Base-by-base conservation (phyloP, 2,888 invertebrate genomes). In the Hemithea aestivaria region DNA sequence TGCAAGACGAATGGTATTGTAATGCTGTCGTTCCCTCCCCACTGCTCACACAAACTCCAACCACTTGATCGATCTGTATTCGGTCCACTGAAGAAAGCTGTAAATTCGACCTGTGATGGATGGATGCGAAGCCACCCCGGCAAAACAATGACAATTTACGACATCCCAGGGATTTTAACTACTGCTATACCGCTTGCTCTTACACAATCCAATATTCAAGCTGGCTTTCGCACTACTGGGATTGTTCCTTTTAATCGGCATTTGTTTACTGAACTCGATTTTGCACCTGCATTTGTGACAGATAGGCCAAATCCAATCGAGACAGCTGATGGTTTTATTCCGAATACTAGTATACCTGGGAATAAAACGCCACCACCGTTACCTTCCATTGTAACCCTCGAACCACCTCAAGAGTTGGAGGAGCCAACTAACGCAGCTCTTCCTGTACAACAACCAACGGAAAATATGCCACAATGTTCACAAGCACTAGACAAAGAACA, bases 81-180 rank as follows among this genome's bases (percentile, higher is more conserved):
- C 35, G 62, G 61, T 1, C 61, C 61, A 0, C 40, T 62, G 0
- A 66, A 66, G 45, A 59, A 58, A 39, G 42, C 39, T 6, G 7
- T 59, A 8, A 62, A 60, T 30, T 11, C 49, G 5, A 40, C 58
- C 0, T 45, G 48, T 21, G 58, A 60, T 35, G 54, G 28, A 0
- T 67, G 62, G 60, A 55, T 67, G 56, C 26, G 50, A 29, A 61
- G 16, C 11, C 16, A 68, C 10, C 58, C 62, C 1, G 65, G 58
- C 1, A 51, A 49, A 36, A 55, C 58, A 0, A 61, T 66, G 54
- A 30, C 56, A 0, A 65, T 62, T 1, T 60, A 66, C 12, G 54
- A 66, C 16, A 59, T 67, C n/a, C 64, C 62, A 10, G 35, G 40
- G 0, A 52, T 63, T 21, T 33, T 56, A 1, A 27, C 20, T 5